Conservation (phyloP, 2,797 vertebrate genomes). For the Enteromius anoplus region DNA sequence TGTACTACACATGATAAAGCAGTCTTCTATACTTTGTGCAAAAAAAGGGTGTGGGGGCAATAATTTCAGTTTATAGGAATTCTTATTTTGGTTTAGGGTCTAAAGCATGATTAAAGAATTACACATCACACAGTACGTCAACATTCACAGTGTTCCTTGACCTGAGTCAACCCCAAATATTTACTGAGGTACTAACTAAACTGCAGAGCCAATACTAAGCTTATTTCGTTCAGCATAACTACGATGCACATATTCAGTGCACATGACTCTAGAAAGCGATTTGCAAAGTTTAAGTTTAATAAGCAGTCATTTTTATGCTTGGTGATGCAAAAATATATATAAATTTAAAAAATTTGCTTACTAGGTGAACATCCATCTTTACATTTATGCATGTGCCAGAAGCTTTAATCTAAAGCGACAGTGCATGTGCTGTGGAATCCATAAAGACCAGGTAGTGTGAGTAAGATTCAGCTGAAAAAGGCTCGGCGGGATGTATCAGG, state of each 20-base stretch:
- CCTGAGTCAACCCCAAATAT: not conserved
- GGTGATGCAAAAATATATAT: not conserved
- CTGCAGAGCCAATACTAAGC: not conserved
- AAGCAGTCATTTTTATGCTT: not conserved
- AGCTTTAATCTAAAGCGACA: not conserved
- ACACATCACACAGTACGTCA: not conserved
- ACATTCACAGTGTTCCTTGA: not conserved
- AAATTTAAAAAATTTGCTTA: not conserved
- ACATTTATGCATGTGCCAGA: not conserved
- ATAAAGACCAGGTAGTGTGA: not conserved
- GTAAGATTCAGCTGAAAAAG: conserved; percentile 35
- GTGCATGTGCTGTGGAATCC: not conserved
- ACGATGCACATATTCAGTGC: not conserved
- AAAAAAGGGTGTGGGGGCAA: not conserved
- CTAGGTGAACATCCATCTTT: not conserved
- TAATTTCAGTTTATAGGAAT: not conserved
- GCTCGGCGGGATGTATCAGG: conserved; percentile 55
- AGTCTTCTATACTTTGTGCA: not conserved
- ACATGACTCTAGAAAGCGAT: not conserved
- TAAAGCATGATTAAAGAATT: not conserved
- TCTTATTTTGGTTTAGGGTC: conserved; percentile 5
- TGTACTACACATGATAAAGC: not conserved
- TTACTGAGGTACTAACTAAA: not conserved
- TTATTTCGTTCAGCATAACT: not conserved
- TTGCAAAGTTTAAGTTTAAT: not conserved